Evolutionary conservation across 1,140 invertebrate species (phyloP).

Genomic region (Cephus cinctus): DNA sequence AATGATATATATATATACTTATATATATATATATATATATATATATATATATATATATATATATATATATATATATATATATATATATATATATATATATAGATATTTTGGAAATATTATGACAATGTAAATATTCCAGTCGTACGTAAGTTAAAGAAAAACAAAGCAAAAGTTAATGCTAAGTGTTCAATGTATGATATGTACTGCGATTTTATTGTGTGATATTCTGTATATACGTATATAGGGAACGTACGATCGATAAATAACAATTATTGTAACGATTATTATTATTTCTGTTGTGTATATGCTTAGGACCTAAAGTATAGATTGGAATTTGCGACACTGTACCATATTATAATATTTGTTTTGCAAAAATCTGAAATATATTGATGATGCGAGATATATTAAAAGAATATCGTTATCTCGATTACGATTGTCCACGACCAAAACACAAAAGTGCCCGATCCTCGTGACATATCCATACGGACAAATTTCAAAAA

Average conservation of each 20-base stretch:
- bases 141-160: slow-evolving; percentile 18
- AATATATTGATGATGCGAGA: slow-evolving; percentile 44
- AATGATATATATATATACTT: neutral
- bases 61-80: neutral
- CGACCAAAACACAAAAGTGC: too few species aligned
- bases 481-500: too few species aligned
- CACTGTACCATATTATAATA: slow-evolving; percentile 43
- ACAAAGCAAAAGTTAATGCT: slow-evolving; percentile 20
- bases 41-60: neutral
- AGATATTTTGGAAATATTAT: slow-evolving; percentile 19
- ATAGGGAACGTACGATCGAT: neutral
- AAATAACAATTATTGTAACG: slow-evolving; percentile 26
- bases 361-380: slow-evolving; percentile 45
- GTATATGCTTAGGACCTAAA: slow-evolving; percentile 37
- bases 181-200: slow-evolving; percentile 37
- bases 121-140: too few species aligned
- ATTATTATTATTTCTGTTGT: slow-evolving; percentile 35
- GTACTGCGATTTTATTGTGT: slow-evolving; percentile 41
- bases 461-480: too few species aligned
- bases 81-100: slow-evolving; percentile 8
- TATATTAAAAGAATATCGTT: slow-evolving; percentile 20
- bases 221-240: slow-evolving; percentile 48
- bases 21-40: neutral
- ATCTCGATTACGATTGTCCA: neutral
- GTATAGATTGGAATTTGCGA: neutral